Evolutionary conservation across 1,140 invertebrate genomes (phyloP).

Genomic region (Aleiodes sp.): DNA sequence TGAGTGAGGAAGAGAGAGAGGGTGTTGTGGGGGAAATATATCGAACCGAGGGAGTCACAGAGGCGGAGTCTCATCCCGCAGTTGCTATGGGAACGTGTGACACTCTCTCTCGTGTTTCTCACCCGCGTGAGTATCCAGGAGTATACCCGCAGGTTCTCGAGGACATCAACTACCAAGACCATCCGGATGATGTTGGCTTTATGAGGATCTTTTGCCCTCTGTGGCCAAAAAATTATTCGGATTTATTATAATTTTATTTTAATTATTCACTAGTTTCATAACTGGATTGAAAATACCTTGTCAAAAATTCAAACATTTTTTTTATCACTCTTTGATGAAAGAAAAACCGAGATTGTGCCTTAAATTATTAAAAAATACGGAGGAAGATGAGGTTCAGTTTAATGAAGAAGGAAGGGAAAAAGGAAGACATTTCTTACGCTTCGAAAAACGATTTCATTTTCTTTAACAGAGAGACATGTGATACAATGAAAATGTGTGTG

Average conservation of each 20-base stretch:
- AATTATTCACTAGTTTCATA: too few relatives aligned
- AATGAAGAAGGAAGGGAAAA: neutral
- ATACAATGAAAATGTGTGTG: neutral
- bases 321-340: too few relatives aligned
- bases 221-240: neutral
- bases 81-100: conserved; percentile 36
- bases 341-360: too few relatives aligned
- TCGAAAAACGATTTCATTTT: conserved; percentile 14
- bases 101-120: conserved; percentile 33
- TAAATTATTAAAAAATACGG: neutral
- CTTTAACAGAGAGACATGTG: neutral
- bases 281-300: too few relatives aligned
- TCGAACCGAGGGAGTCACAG: conserved; percentile 28
- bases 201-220: neutral
- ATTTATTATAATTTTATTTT: too few relatives aligned
- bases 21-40: conserved; percentile 9
- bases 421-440: neutral
- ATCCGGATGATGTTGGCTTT: neutral
- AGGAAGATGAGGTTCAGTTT: neutral
- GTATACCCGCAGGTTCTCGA: neutral
- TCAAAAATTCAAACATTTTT: too few relatives aligned
- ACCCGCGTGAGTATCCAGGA: neutral
- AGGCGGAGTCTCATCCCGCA: conserved; percentile 30
- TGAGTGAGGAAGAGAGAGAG: conserved; percentile 10
- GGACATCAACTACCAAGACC: neutral